Base-by-base conservation (phyloP, 1,140 invertebrate genomes). In the Teleopsis dalmanni region DNA sequence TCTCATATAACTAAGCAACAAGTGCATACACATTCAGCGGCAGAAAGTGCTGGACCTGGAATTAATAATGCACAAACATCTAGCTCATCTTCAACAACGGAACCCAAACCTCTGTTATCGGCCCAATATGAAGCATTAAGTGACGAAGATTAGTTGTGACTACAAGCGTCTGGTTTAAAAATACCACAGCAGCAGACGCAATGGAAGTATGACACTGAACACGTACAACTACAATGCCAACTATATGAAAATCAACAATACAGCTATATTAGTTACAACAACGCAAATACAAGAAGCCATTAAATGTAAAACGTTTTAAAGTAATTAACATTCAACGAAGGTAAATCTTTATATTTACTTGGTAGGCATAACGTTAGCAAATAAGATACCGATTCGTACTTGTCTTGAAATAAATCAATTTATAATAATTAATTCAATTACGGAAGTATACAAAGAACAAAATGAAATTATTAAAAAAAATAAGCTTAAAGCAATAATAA, bases 91-190 rank as follows among this genome's bases (percentile, higher is more conserved):
- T 10, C 51, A 7, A 72, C 56, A 56, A 75, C 76, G 31, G 86
- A 89, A 71, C 85, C 86, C 18, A 85, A 87, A 58, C 87, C 87
- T 25, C 73, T 91, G 40, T 77, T 91, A 58, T 87, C 84, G 16
- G 82, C 85, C 48, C 87, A 91, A 69, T 91, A 91, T 71, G 88
- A 91, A 71, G 85, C 87, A 18, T 76, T 91, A 2, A 89, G 86
- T 47, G 88, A 91, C 73, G 88, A 91, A 73, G 88, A 91, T 77
- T 91, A 76, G 70, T 70, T 67, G 64, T 67, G 64, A 67, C 64
- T 67, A 57, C 63, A 65, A 59, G 64, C 64, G 64, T 57, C 56
- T 46, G 51, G 48, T 49, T 49, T 53, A 22, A 27, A 43, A 37
- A 23, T 34, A 48, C 19, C 25, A 29, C 31, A 51, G 42, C 31